These are phyloP conservation scores for Hydropsyche betteni DNA, from an alignment of 2,888 invertebrate species.

Conservation along the genomic window DNA sequence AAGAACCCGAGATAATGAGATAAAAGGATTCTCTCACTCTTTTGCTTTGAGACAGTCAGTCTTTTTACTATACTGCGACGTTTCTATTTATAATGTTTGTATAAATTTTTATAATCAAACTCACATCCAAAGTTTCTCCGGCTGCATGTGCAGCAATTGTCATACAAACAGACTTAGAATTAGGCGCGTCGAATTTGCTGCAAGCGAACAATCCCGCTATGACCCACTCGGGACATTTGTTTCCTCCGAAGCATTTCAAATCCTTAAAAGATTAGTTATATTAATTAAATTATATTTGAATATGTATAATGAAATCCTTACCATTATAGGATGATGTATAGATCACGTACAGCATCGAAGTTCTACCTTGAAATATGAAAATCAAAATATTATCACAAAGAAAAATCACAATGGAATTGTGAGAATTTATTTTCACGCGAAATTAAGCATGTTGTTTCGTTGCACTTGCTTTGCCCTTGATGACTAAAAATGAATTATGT, in stretches of 20 bases:
- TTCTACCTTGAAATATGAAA: no score
- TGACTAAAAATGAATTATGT: no score
- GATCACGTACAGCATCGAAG: no score
- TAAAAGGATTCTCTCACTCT: conserved; percentile 29
- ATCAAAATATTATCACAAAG: no score
- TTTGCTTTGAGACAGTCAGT: conserved; percentile 7
- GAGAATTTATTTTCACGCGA: no score
- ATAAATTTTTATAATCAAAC: conserved; percentile 8
- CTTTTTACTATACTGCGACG: no score
- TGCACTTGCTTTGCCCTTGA: no score
- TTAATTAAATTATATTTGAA: background rate
- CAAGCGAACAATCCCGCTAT: conserved; percentile 45
- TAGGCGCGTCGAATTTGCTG: conserved; percentile 43
- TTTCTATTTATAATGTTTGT: background rate
- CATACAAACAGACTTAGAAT: conserved; percentile 43
- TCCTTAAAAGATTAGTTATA: conserved; percentile 43
- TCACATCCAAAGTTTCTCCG: conserved; percentile 49
- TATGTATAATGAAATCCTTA: no score
- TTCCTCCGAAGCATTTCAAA: conserved; percentile 49
- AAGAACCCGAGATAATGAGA: conserved; percentile 29
- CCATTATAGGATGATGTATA: no score
- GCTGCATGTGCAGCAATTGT: conserved; percentile 48
- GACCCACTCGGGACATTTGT: conserved; percentile 50
- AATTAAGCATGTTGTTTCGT: no score
- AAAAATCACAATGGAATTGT: no score